phyloP scores from a whole-genome alignment of 2,113 vertebrate species.

The Oryzias javanicus region DNA sequence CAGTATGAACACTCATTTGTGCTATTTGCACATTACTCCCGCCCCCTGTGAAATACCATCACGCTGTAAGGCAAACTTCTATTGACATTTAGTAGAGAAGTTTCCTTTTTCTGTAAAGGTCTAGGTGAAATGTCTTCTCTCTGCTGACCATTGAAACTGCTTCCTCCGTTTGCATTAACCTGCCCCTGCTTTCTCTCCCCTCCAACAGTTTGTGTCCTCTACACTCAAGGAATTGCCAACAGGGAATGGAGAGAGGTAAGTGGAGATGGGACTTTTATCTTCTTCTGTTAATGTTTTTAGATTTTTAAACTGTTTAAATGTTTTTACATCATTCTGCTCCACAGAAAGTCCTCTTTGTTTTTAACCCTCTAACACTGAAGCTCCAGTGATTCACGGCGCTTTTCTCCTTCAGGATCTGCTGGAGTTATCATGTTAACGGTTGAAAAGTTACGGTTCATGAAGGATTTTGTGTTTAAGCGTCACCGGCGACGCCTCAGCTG shows the following conservation, averaged over 20 bases:
- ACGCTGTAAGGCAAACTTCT: constrained; percentile 53
- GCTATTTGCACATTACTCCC: not conserved
- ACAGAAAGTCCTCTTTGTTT: no score
- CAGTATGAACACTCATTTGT: constrained; percentile 16
- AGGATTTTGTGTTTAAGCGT: no score
- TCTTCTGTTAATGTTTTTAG: no score
- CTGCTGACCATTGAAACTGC: constrained; percentile 10
- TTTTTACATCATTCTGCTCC: no score
- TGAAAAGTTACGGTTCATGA: no score
- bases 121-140: constrained; percentile 26
- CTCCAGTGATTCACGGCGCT: no score
- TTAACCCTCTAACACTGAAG: no score
- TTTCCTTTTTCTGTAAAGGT: constrained; percentile 47
- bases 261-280: not conserved
- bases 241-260: constrained; percentile 99
- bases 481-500: no score
- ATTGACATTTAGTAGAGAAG: constrained; percentile 66
- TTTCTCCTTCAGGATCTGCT: no score
- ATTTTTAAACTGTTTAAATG: no score
- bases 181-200: constrained; percentile 17
- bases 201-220: constrained; percentile 84
- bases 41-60: constrained; percentile 53
- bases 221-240: constrained; percentile 91
- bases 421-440: no score
- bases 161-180: constrained; percentile 28